Evolutionary conservation across 2,797 vertebrate species (phyloP).

Genomic region (Gadopsis bispinosus): DNA sequence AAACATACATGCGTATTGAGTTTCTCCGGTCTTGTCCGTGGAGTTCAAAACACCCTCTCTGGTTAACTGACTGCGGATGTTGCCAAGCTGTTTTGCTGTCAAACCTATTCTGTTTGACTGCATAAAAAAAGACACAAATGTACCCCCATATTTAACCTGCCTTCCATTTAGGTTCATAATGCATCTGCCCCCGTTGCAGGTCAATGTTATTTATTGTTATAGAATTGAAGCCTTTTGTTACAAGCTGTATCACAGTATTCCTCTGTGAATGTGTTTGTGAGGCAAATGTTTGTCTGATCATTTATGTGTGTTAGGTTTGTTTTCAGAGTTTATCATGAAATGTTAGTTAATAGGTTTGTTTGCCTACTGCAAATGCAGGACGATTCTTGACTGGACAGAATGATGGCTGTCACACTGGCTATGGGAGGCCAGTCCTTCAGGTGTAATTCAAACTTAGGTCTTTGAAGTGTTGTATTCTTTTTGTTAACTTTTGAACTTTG

Average conservation of each 20-base stretch:
- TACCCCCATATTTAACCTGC: constrained; percentile 16
- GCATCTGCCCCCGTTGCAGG: constrained; percentile 11
- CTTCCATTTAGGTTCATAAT: constrained; percentile 37
- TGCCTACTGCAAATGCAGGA: constrained; percentile 4
- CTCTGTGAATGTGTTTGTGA: constrained; percentile 54
- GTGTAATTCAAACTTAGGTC: constrained; percentile 26
- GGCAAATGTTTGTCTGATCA: constrained; percentile 18
- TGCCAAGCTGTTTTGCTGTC: too few species aligned
- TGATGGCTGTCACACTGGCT: constrained; percentile 23
- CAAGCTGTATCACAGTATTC: constrained; percentile 52
- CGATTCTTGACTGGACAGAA: constrained; percentile 20
- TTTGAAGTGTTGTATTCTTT: constrained; percentile 32
- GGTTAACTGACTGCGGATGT: too few species aligned
- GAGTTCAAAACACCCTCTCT: too few species aligned
- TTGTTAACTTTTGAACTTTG: too few species aligned
- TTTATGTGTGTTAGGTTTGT: constrained; percentile 25
- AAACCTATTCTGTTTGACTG: too few species aligned
- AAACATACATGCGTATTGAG: too few species aligned
- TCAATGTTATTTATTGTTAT: constrained; percentile 41
- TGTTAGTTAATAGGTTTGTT: constrained; percentile 41
- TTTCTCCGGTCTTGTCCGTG: too few species aligned
- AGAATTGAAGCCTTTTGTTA: constrained; percentile 45
- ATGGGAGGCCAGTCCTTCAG: constrained; percentile 44
- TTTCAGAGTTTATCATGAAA: constrained; percentile 25
- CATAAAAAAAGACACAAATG: too few species aligned